phyloP scores from a whole-genome alignment of 2,888 invertebrate species.

The Nomada ferruginata region DNA sequence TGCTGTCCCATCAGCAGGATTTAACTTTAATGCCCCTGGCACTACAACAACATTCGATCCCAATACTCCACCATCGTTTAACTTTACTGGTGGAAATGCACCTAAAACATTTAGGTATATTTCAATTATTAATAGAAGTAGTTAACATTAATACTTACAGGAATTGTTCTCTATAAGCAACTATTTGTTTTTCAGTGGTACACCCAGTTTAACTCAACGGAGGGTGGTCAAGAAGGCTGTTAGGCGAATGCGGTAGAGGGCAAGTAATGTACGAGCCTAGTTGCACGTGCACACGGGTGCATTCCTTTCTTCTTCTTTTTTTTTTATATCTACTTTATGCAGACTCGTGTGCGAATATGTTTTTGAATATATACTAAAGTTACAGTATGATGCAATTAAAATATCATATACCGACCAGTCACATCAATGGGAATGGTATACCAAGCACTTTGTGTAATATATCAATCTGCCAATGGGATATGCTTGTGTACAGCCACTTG shows the following conservation, averaged over 20 bases:
- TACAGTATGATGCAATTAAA: constrained; percentile 64
- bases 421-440: constrained; percentile 73
- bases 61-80: constrained; percentile 84
- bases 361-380: constrained; percentile 63
- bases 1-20: constrained; percentile 75
- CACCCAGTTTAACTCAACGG: constrained; percentile 75
- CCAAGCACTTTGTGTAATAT: constrained; percentile 77
- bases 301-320: constrained; percentile 20
- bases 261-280: constrained; percentile 49
- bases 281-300: constrained; percentile 59
- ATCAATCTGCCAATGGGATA: constrained; percentile 69
- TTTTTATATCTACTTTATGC: constrained; percentile 50
- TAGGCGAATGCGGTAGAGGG: constrained; percentile 79
- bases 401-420: constrained; percentile 64
- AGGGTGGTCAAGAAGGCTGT: constrained; percentile 85
- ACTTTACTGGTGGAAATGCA: constrained; percentile 84
- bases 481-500: constrained; percentile 78
- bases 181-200: constrained; percentile 64
- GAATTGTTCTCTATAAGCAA: neutral
- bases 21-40: constrained; percentile 79
- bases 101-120: constrained; percentile 85
- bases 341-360: constrained; percentile 57
- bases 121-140: constrained; percentile 4
- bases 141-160: neutral
- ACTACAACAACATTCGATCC: constrained; percentile 82